These are phyloP conservation scores for Pogonomyrmex barbatus DNA, from an alignment of 1,140 invertebrate genomes.

Conservation along the genomic window DNA sequence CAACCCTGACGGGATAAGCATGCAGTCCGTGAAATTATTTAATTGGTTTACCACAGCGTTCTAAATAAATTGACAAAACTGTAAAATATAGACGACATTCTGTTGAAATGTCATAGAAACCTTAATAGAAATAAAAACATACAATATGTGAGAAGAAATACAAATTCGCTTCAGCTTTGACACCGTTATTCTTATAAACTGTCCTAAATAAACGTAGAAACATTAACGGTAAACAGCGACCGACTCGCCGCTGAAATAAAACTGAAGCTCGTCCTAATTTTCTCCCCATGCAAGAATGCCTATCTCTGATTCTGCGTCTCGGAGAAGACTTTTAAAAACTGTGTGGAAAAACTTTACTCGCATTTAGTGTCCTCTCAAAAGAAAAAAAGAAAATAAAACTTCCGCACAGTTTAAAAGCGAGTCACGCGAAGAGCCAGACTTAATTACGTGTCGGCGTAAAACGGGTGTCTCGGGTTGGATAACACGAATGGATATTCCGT, in stretches of 20 bases:
- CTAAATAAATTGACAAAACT: slow-evolving; percentile 1
- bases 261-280: slow-evolving; percentile 28
- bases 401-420: background rate
- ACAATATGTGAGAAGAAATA: background rate
- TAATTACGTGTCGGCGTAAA: slow-evolving; percentile 42
- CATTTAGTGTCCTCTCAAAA: background rate
- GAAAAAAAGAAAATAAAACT: background rate
- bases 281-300: background rate
- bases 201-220: background rate
- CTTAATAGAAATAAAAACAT: background rate
- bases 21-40: slow-evolving; percentile 47
- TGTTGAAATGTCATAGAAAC: background rate
- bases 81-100: no score
- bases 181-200: background rate
- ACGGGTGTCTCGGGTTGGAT: background rate
- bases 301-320: background rate
- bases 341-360: slow-evolving; percentile 11
- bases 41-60: slow-evolving; percentile 10
- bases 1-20: slow-evolving; percentile 31
- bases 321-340: slow-evolving; percentile 8
- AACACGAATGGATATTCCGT: slow-evolving; percentile 37
- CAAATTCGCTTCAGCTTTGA: background rate
- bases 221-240: background rate
- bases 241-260: slow-evolving; percentile 17
- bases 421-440: background rate